Evolutionary conservation across 1,140 invertebrate genomes (phyloP).

Genomic region (Bombus polaris): DNA sequence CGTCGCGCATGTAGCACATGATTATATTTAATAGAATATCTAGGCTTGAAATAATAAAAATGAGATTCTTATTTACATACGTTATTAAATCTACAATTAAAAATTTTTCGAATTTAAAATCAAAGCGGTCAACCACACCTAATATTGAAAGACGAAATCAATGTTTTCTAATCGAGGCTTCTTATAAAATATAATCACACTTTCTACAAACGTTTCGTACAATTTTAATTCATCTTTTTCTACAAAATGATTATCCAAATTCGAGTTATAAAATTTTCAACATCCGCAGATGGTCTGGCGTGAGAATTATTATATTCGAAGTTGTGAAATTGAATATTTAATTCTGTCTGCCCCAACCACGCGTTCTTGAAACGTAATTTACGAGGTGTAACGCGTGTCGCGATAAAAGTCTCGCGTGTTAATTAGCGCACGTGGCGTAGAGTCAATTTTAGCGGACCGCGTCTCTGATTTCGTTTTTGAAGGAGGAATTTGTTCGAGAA

Average conservation of each 20-base stretch:
- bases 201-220: not conserved
- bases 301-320: not conserved
- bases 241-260: not conserved
- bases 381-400: constrained; percentile 9
- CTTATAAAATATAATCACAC: not conserved
- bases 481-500: not conserved
- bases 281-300: no score
- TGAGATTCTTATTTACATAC: not conserved
- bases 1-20: no score
- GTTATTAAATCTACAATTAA: no score
- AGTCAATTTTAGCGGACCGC: constrained; percentile 12
- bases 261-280: no score
- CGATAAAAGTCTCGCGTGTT: constrained; percentile 3
- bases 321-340: not conserved
- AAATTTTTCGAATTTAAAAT: not conserved
- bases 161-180: not conserved
- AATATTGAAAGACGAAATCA: no score
- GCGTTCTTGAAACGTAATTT: not conserved
- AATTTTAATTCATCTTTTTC: not conserved
- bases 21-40: not conserved
- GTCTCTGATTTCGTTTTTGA: not conserved
- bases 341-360: not conserved
- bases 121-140: no score
- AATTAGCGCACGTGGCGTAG: not conserved
- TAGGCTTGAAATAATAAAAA: no score